Evolutionary conservation across 2,888 invertebrate species (phyloP), one percentile per base, ranked within the genome.

Genomic region (Calameuta pallipes): DNA sequence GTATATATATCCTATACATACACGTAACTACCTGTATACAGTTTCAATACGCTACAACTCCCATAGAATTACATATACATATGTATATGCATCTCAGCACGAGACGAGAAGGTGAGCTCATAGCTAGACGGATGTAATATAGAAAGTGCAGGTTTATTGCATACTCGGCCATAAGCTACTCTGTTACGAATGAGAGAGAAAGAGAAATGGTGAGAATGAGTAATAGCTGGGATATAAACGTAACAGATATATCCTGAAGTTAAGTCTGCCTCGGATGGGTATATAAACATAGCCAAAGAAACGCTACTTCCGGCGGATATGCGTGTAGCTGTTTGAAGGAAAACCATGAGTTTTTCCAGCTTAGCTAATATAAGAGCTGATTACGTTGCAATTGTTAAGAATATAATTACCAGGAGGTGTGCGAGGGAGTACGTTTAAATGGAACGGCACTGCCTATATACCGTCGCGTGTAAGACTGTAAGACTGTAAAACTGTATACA

Each of bases 121-220:
- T 76, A 36, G 80, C 79, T 81, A 81, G 81, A 85, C 82, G 82
- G 83, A 83, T 81, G 82, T 83, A 84, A 83, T 81, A 82, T 82
- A 81, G 83, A 83, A 84, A 85, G 85, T 84, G 83, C 83, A 85
- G 83, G 84, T 85, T 85, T 85, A 83, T 85, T 83, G 83, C 82
- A 78, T 83, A 83, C 81, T 82, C 80, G 81, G 79, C 82, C 82
- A 82, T 82, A 81, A 84, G 82, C 80, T 80, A 83, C 76, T 83
- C 81, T 76, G 76, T 76, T 79, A 78, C 79, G 73, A 78, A 56
- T 9, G 80, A 35, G 69, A 78, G 35, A 75, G 41, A 76, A 70
- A 75, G 35, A 78, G 78, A 36, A 77, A 77, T 76, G 79, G 80
- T 73, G 81, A 79, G 82, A 81, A 82, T 84, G 83, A 85, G 80